Conservation (phyloP, 2,888 invertebrate genomes). For the Barypeithes pellucidus region DNA sequence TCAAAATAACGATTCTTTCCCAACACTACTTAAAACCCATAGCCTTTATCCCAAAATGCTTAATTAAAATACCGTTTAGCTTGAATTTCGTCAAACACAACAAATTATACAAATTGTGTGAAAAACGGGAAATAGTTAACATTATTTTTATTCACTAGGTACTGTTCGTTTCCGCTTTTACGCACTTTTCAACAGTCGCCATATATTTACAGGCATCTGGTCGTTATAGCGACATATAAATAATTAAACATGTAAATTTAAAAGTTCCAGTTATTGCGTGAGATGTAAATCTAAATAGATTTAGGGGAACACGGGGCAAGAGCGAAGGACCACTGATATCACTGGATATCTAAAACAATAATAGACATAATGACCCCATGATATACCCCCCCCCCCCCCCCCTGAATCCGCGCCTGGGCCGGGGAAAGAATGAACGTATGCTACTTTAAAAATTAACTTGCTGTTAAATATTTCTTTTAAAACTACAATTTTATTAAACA, state of each 20-base stretch:
- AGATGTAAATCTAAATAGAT: constrained; percentile 47
- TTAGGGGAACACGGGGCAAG: no score
- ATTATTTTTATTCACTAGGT: constrained; percentile 19
- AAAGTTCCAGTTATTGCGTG: constrained; percentile 38
- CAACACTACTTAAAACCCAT: background rate
- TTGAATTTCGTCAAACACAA: constrained; percentile 5
- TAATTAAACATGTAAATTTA: constrained; percentile 49
- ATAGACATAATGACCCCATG: no score
- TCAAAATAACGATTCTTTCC: no score
- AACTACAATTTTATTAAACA: no score
- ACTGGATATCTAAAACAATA: no score
- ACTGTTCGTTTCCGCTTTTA: constrained; percentile 38
- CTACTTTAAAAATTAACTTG: no score
- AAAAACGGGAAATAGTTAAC: constrained; percentile 41
- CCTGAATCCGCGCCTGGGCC: no score
- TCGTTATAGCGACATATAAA: constrained; percentile 42
- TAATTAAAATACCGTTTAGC: background rate
- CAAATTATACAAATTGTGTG: constrained; percentile 40
- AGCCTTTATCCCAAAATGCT: background rate
- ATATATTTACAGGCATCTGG: constrained; percentile 30
- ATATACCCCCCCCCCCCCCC: no score
- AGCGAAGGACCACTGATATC: no score
- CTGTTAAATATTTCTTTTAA: no score
- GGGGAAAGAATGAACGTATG: no score
- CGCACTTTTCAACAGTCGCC: constrained; percentile 35